phyloP scores from a whole-genome alignment of 2,888 invertebrate species.

The Lathronympha strigana region DNA sequence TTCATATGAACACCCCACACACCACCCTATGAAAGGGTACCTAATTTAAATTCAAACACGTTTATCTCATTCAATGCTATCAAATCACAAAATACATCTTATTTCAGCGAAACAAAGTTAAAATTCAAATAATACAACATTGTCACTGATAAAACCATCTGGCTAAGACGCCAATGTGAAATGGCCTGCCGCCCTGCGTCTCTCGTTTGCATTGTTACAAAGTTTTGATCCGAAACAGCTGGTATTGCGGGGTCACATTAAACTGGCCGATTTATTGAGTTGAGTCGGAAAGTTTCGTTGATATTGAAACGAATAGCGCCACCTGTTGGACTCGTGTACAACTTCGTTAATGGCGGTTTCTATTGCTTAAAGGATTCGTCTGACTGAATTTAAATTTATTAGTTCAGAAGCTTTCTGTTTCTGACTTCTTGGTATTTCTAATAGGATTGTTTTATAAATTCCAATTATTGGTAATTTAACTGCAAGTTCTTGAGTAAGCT shows the following conservation, averaged over 20 bases:
- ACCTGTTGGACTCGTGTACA: slow-evolving; percentile 78
- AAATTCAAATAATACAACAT: slow-evolving; percentile 62
- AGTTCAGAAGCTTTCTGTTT: slow-evolving; percentile 20
- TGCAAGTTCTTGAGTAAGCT: background rate
- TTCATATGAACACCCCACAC: background rate
- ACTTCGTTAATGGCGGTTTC: slow-evolving; percentile 74
- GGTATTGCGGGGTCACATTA: slow-evolving; percentile 52
- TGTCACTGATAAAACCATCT: slow-evolving; percentile 77
- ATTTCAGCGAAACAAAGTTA: slow-evolving; percentile 56
- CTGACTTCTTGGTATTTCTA: slow-evolving; percentile 1
- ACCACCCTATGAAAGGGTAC: background rate
- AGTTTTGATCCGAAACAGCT: slow-evolving; percentile 44
- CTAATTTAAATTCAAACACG: slow-evolving; percentile 3
- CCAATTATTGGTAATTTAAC: background rate
- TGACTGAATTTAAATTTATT: slow-evolving; percentile 41
- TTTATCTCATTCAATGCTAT: background rate
- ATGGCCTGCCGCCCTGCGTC: slow-evolving; percentile 54
- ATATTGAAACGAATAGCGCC: slow-evolving; percentile 82
- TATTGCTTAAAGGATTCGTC: slow-evolving; percentile 43
- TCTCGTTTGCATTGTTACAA: slow-evolving; percentile 47
- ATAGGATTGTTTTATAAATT: slow-evolving; percentile 6
- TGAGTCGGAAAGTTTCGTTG: slow-evolving; percentile 80
- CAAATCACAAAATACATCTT: slow-evolving; percentile 51
- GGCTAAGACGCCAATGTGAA: slow-evolving; percentile 67
- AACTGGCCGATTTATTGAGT: slow-evolving; percentile 77